These are phyloP conservation scores for Campoplex capitator DNA, from an alignment of 2,888 invertebrate species.

Conservation along the genomic window DNA sequence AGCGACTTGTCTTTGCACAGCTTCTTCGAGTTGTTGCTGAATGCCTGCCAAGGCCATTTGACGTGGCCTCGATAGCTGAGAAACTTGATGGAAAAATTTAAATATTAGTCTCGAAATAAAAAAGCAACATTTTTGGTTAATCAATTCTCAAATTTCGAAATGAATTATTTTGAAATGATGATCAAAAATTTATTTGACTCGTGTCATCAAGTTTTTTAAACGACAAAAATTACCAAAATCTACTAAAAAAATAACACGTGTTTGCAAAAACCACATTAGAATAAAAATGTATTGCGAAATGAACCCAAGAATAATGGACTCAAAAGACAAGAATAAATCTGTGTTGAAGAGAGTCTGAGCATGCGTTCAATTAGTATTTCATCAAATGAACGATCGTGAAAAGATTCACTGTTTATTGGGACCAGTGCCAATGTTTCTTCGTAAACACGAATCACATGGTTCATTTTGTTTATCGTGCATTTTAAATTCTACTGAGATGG, in stretches of 20 bases:
- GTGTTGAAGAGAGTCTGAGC: not conserved
- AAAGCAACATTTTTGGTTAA: not conserved
- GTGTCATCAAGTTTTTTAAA: not conserved
- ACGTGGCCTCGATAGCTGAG: conserved; percentile 85
- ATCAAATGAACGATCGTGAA: conserved; percentile 14
- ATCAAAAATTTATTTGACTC: not conserved
- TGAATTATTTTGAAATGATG: too few relatives aligned
- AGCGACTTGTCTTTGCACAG: conserved; percentile 89
- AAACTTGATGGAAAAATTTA: conserved; percentile 76
- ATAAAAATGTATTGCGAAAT: conserved; percentile 3
- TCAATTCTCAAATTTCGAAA: not conserved
- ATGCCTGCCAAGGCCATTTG: conserved; percentile 87
- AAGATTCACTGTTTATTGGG: conserved; percentile 26
- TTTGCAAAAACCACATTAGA: not conserved
- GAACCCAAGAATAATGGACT: not conserved
- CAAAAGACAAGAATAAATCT: not conserved
- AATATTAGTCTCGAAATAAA: not conserved
- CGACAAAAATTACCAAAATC: not conserved
- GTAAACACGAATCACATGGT: conserved; percentile 39
- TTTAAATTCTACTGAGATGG: not conserved
- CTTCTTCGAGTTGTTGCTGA: conserved; percentile 89
- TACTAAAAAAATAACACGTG: not conserved
- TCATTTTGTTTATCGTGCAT: conserved; percentile 25
- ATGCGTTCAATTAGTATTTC: conserved; percentile 29
- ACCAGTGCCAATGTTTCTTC: not conserved